Evolutionary conservation across 1,140 invertebrate genomes (phyloP).

Genomic region (Danaus melanippus): DNA sequence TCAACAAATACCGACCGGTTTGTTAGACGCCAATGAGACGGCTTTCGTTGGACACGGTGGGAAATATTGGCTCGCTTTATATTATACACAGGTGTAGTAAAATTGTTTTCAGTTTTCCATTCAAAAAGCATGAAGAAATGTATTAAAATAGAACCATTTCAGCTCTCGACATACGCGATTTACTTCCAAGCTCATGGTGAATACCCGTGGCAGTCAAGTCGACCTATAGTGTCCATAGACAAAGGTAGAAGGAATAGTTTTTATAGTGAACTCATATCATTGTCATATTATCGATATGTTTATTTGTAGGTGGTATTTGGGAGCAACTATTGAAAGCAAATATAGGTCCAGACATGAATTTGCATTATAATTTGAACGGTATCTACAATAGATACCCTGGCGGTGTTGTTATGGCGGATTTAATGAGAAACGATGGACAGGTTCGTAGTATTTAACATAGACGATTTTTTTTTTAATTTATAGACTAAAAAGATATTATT

Average conservation of each 20-base stretch:
- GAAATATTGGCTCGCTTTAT: constrained; percentile 59
- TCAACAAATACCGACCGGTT: constrained; percentile 36
- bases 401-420: constrained; percentile 37
- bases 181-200: constrained; percentile 66
- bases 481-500: too few relatives aligned
- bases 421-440: constrained; percentile 58
- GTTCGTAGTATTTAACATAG: constrained; percentile 19
- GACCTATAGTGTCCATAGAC: constrained; percentile 48
- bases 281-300: neutral
- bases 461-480: too few relatives aligned
- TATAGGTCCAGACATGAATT: constrained; percentile 64
- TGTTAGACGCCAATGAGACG: constrained; percentile 56
- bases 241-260: constrained; percentile 36
- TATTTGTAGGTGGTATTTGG: constrained; percentile 58
- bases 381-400: constrained; percentile 58
- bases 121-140: too few relatives aligned
- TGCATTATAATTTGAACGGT: constrained; percentile 63
- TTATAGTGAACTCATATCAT: neutral
- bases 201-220: constrained; percentile 60
- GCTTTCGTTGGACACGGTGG: constrained; percentile 61
- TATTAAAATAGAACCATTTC: constrained; percentile 5
- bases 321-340: constrained; percentile 61
- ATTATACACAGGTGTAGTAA: constrained; percentile 52
- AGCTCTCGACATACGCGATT: constrained; percentile 54
- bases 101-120: neutral